Evolutionary conservation across 2,797 vertebrate genomes (phyloP).

Genomic region (Salmo trutta): DNA sequence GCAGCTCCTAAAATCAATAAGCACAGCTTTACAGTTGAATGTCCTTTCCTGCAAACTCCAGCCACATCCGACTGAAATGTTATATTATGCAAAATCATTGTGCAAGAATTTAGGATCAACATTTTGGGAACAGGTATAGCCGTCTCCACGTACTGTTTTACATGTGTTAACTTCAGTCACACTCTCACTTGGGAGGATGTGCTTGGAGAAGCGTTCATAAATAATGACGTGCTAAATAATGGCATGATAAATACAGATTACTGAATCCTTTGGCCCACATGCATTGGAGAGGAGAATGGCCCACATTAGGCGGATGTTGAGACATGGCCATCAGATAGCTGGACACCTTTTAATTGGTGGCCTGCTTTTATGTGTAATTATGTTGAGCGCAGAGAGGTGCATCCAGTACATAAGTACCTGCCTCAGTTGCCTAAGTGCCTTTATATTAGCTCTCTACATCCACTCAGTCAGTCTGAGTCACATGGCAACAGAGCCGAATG

Average conservation of each 20-base stretch:
- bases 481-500: slow-evolving; percentile 10
- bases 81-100: not conserved
- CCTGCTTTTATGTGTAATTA: slow-evolving; percentile 26
- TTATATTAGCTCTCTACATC: slow-evolving; percentile 2
- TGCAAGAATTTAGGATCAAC: not conserved
- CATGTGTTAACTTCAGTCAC: not conserved
- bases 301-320: not conserved
- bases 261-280: not conserved
- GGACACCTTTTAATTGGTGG: not conserved
- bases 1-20: not conserved
- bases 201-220: not conserved
- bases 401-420: slow-evolving; percentile 3
- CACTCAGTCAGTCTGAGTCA: slow-evolving; percentile 6
- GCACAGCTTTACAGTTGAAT: not conserved
- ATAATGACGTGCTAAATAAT: not conserved
- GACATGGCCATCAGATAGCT: slow-evolving; percentile 7
- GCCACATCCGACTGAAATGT: not conserved
- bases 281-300: not conserved
- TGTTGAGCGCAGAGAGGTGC: not conserved
- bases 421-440: slow-evolving; percentile 15
- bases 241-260: too few species aligned
- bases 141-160: not conserved
- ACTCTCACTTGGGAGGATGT: not conserved
- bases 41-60: not conserved
- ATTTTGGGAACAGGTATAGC: not conserved